Conservation (phyloP, 2,113 vertebrate species). For the Peromyscus maniculatus region DNA sequence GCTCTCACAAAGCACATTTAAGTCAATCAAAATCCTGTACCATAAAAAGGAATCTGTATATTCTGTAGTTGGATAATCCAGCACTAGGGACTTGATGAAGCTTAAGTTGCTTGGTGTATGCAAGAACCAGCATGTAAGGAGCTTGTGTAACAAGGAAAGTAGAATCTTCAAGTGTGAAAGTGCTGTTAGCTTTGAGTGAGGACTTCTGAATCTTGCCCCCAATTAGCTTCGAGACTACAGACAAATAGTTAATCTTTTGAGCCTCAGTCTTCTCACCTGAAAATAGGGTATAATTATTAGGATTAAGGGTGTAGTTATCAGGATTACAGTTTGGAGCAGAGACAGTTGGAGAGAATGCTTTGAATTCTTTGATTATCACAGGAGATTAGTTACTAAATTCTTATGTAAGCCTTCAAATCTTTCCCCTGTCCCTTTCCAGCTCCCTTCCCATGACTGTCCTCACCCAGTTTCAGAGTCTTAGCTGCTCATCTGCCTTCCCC, state of each 20-base stretch:
- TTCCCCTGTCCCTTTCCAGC: background rate
- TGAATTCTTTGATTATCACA: background rate
- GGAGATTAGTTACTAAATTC: background rate
- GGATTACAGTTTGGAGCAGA: background rate
- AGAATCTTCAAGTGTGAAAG: background rate
- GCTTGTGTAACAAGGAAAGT: background rate
- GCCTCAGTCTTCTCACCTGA: background rate
- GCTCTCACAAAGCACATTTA: background rate
- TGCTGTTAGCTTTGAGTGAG: background rate
- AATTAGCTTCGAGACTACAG: background rate
- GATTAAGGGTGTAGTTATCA: background rate
- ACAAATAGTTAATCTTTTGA: background rate
- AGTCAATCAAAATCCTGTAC: background rate
- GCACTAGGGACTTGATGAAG: background rate
- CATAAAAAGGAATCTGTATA: background rate
- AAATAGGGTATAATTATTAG: background rate
- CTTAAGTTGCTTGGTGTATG: background rate
- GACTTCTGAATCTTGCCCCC: too few relatives aligned
- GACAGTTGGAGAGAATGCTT: background rate
- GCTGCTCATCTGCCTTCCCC: background rate
- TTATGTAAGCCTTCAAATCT: background rate
- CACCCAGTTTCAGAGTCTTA: background rate
- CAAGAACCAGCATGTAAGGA: background rate
- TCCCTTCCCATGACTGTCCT: background rate
- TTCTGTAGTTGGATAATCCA: background rate